Conservation (phyloP, 2,113 vertebrate species). For the Electrona antarctica region DNA sequence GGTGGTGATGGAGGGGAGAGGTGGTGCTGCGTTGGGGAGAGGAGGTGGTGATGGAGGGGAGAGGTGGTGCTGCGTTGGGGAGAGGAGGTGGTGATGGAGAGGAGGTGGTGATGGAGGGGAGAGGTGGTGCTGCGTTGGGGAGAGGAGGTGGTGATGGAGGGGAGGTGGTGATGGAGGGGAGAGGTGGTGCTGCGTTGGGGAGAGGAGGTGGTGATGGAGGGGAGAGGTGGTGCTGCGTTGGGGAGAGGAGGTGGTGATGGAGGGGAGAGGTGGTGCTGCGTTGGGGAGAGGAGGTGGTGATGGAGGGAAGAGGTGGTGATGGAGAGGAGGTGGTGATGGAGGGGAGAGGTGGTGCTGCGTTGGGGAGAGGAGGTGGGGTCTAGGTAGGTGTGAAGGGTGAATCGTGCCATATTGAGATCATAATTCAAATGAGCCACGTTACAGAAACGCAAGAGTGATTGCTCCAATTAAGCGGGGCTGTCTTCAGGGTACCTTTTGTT, state of each 20-base stretch:
- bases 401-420: conserved; percentile 43
- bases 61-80: not conserved
- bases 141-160: no score
- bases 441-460: conserved; percentile 50
- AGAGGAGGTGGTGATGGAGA: no score
- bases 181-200: no score
- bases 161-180: no score
- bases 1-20: not conserved
- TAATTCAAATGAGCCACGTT: conserved; percentile 55
- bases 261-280: no score
- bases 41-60: not conserved
- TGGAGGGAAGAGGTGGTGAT: not conserved
- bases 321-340: not conserved
- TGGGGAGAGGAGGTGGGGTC: not conserved
- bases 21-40: not conserved
- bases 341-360: not conserved
- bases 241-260: no score
- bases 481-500: conserved; percentile 47
- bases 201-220: no score
- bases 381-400: conserved; percentile 15
- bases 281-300: no score
- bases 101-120: not conserved
- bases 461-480: conserved; percentile 51
- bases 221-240: no score
- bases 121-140: not conserved